Evolutionary conservation across 30 jellyfish, hydroid and myxozoan species (phyloP), one percentile per base, ranked within the genome.

Genomic region (Chironex yamaguchii): DNA sequence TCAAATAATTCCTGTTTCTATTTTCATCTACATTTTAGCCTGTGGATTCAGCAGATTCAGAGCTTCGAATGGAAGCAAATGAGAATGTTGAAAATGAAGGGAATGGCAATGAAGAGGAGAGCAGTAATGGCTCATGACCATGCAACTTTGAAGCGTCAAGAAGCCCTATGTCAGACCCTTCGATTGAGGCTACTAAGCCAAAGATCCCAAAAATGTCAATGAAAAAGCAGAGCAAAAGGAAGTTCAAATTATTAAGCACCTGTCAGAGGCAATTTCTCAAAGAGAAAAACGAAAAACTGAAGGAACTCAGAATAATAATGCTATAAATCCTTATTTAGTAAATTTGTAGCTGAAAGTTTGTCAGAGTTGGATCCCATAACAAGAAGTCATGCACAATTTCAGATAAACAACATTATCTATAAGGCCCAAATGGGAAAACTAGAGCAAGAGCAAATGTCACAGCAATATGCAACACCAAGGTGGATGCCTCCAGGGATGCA

Each of bases 351-450:
- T 35, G 24, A 20, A n/a, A 34, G 26, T 25, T 49, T 71, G 65
- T 49, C 65, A 35, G 85, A 71, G 85, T 28, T 71, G 24, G 85
- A 71, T 13, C 9, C 85, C n/a, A 71, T n/a, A 34, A 71, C 85
- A 29, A 34, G 73, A 71, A 24, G 17, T 24, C 1, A 35, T 35
- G 85, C 85, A 25, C 73, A 71, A 28, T 34, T 35, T 71, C 36
- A 71, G 34, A 71, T 71, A 4, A 71, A 49, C 49, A 24, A 71
- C 11, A 49, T 71, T 36, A 25, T 71, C 36, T 2, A 35, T 29
- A 34, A 71, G 28, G 85, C 85, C 27, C 85, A 71, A 28, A 71
- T 34, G 73, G 85, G 85, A n/a, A n/a, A n/a, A n/a, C n/a, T n/a
- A n/a, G n/a, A n/a, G n/a, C n/a, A n/a, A n/a, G n/a, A n/a, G n/a